A percentile compares a stretch with the other conserved stretches of the same genome.
These are phyloP conservation scores for Gobius niger DNA, from an alignment of 2,113 vertebrate genomes.

Conservation along the genomic window DNA sequence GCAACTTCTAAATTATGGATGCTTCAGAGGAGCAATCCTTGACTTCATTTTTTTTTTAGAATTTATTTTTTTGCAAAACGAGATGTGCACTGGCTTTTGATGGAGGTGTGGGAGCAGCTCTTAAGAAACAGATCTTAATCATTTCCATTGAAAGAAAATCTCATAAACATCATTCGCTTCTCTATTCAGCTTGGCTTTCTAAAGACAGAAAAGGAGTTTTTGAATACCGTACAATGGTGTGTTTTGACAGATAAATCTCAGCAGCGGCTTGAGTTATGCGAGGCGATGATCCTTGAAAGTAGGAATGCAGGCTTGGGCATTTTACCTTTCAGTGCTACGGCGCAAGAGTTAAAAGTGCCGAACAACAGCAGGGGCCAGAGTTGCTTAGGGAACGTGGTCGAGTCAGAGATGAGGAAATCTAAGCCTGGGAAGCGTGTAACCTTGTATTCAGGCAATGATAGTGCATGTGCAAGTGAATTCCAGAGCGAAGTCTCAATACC, in stretches of 20 bases:
- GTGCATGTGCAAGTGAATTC: too few relatives aligned
- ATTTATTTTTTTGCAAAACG: slow-evolving; percentile 33
- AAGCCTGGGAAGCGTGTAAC: too few relatives aligned
- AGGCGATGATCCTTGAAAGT: background rate
- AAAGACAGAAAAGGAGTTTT: background rate
- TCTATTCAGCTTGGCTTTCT: background rate
- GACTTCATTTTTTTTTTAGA: slow-evolving; percentile 36
- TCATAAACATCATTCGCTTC: background rate
- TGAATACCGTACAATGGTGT: background rate
- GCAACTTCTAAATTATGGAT: slow-evolving; percentile 60
- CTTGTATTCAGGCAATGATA: background rate
- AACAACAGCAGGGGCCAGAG: background rate
- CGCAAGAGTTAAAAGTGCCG: background rate
- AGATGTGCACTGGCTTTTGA: slow-evolving; percentile 14
- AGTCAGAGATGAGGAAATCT: background rate
- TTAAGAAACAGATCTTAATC: slow-evolving; percentile 1
- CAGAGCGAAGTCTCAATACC: too few relatives aligned
- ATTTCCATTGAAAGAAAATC: background rate
- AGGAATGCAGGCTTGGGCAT: background rate
- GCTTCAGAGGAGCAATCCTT: slow-evolving; percentile 36
- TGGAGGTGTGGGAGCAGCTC: slow-evolving; percentile 5
- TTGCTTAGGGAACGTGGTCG: background rate
- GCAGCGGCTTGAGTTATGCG: background rate
- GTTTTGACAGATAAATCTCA: background rate
- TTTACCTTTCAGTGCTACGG: background rate